These are phyloP conservation scores for Pteria penguin DNA, from an alignment of 2,888 invertebrate species.

Conservation along the genomic window DNA sequence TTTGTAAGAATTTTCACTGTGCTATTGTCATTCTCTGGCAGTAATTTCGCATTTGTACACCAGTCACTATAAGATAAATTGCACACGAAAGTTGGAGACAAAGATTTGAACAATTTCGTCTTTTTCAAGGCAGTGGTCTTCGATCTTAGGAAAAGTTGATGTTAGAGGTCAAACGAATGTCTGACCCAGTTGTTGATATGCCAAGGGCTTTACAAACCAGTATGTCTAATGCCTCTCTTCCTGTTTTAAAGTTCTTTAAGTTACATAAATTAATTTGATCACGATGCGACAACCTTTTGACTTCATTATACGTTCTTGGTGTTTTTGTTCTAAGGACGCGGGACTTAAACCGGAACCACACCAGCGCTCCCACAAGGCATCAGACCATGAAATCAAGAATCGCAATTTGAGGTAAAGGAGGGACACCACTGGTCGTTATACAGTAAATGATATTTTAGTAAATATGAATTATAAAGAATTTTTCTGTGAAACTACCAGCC, in stretches of 20 bases:
- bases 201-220: constrained; percentile 3
- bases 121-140: not conserved
- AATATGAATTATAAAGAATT: too few relatives aligned
- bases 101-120: constrained; percentile 12
- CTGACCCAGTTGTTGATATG: constrained; percentile 23
- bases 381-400: not conserved
- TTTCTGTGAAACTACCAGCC: too few relatives aligned
- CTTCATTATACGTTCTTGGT: not conserved
- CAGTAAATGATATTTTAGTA: too few relatives aligned
- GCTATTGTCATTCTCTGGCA: constrained; percentile 9
- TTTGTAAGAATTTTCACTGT: constrained; percentile 18
- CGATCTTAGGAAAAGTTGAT: not conserved
- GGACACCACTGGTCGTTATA: too few relatives aligned
- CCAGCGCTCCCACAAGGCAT: not conserved
- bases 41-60: constrained; percentile 2
- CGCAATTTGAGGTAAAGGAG: too few relatives aligned
- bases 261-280: not conserved
- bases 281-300: not conserved
- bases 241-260: not conserved
- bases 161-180: too few relatives aligned
- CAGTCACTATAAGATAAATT: not conserved
- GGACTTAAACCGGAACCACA: not conserved
- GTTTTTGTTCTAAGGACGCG: too few relatives aligned
- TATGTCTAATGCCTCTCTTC: constrained; percentile 18
- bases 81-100: constrained; percentile 7